Conservation (phyloP, 2,797 vertebrate genomes). For the Hafferia zeledoni region DNA sequence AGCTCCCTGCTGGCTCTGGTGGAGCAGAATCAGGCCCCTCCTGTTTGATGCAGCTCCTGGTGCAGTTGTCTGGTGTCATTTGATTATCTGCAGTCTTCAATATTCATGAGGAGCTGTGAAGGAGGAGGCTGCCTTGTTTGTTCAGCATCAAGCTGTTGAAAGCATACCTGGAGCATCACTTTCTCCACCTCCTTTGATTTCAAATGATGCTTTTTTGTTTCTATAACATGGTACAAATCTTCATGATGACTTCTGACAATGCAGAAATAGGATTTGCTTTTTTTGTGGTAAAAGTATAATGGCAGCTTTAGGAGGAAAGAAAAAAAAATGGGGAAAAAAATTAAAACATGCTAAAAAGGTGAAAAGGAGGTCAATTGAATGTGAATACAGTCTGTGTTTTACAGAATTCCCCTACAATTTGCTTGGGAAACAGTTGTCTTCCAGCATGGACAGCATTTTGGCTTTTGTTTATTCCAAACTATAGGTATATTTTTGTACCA, state of each 20-base stretch:
- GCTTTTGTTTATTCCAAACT: background rate
- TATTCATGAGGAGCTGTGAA: slow-evolving; percentile 56
- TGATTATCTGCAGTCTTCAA: slow-evolving; percentile 47
- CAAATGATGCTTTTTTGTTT: background rate
- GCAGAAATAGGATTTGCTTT: background rate
- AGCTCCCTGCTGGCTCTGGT: background rate
- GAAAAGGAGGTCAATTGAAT: background rate
- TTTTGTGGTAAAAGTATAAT: background rate
- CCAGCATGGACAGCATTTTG: background rate
- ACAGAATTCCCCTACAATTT: background rate
- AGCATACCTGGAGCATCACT: background rate
- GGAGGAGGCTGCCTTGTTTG: slow-evolving; percentile 44
- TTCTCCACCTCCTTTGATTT: slow-evolving; percentile 38
- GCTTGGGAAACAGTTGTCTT: background rate
- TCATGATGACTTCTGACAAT: background rate
- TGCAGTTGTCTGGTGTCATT: slow-evolving; percentile 12
- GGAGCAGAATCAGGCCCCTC: background rate
- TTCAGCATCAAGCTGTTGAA: background rate
- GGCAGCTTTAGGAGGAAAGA: background rate
- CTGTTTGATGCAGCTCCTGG: background rate
- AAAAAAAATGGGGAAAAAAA: background rate
- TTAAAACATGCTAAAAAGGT: background rate
- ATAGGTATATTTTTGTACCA: background rate
- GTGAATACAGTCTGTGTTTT: background rate
- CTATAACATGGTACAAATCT: background rate